A percentile compares a stretch with the other conserved stretches of the same genome.
Conservation (phyloP, 2,888 invertebrate genomes). For the Drosophila peninsularis region DNA sequence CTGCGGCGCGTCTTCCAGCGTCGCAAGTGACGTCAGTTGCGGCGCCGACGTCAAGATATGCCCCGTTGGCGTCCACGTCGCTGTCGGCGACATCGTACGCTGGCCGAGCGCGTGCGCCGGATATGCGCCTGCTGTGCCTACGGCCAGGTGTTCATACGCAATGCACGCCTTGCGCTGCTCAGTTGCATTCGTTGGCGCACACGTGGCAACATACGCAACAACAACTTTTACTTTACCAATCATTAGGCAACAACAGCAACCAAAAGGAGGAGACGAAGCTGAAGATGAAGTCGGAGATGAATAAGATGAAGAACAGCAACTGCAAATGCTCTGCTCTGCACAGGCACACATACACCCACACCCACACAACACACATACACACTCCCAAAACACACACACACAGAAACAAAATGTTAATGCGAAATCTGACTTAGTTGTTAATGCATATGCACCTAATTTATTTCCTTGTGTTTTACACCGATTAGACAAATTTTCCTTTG, state of each 20-base stretch:
- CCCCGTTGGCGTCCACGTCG: slow-evolving; percentile 70
- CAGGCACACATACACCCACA: slow-evolving; percentile 14
- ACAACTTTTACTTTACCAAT: slow-evolving; percentile 73
- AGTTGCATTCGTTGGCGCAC: slow-evolving; percentile 78
- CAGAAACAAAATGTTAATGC: slow-evolving; percentile 53
- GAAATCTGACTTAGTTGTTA: slow-evolving; percentile 64
- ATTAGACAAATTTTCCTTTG: slow-evolving; percentile 73
- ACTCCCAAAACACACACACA: slow-evolving; percentile 20
- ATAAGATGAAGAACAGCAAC: slow-evolving; percentile 49
- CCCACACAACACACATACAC: slow-evolving; percentile 21
- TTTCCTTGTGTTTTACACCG: slow-evolving; percentile 74
- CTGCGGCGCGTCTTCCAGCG: slow-evolving; percentile 81
- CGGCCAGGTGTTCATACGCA: slow-evolving; percentile 63
- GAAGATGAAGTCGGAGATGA: slow-evolving; percentile 10
- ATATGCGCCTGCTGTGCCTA: slow-evolving; percentile 71
- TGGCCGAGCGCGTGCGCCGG: slow-evolving; percentile 69
- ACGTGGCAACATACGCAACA: slow-evolving; percentile 73
- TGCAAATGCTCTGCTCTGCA: slow-evolving; percentile 46
- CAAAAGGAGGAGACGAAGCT: too few relatives aligned
- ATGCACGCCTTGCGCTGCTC: slow-evolving; percentile 68
- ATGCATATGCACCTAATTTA: slow-evolving; percentile 66
- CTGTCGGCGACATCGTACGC: slow-evolving; percentile 57
- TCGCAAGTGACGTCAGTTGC: slow-evolving; percentile 71
- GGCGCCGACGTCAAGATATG: slow-evolving; percentile 71
- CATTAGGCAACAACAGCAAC: slow-evolving; percentile 62